Conservation (phyloP, 1,140 invertebrate genomes). For the Drosophila parvula region DNA sequence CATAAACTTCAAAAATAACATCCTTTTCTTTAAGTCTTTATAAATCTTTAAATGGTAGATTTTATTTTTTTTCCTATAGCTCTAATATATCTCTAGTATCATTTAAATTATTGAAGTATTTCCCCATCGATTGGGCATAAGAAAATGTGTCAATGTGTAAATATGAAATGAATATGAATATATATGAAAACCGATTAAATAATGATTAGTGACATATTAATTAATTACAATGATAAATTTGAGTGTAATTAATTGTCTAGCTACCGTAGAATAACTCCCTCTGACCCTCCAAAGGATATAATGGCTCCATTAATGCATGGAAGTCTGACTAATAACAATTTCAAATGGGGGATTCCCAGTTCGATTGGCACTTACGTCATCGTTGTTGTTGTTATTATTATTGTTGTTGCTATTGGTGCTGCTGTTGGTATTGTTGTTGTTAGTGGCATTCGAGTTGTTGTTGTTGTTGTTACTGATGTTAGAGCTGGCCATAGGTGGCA, state of each 20-base stretch:
- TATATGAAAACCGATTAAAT: not conserved
- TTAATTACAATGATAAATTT: not conserved
- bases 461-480: slow-evolving; percentile 59
- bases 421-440: slow-evolving; percentile 35
- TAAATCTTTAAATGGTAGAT: too few relatives aligned
- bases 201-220: not conserved
- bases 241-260: not conserved
- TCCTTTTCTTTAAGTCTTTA: too few relatives aligned
- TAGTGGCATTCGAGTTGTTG: slow-evolving; percentile 36
- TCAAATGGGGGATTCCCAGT: slow-evolving; percentile 1
- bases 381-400: slow-evolving; percentile 80
- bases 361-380: slow-evolving; percentile 69
- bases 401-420: slow-evolving; percentile 37
- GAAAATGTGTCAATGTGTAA: too few relatives aligned
- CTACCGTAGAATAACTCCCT: not conserved
- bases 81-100: too few relatives aligned
- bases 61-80: too few relatives aligned
- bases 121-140: too few relatives aligned
- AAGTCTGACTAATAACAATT: not conserved
- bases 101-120: too few relatives aligned
- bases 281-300: not conserved
- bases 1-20: too few relatives aligned
- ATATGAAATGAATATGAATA: not conserved
- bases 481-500: slow-evolving; percentile 49
- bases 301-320: not conserved